Percentiles rank a stretch among this genome's conserved stretches.
phyloP scores from a whole-genome alignment of 1,140 invertebrate species.

The Mizuhopecten yessoensis region DNA sequence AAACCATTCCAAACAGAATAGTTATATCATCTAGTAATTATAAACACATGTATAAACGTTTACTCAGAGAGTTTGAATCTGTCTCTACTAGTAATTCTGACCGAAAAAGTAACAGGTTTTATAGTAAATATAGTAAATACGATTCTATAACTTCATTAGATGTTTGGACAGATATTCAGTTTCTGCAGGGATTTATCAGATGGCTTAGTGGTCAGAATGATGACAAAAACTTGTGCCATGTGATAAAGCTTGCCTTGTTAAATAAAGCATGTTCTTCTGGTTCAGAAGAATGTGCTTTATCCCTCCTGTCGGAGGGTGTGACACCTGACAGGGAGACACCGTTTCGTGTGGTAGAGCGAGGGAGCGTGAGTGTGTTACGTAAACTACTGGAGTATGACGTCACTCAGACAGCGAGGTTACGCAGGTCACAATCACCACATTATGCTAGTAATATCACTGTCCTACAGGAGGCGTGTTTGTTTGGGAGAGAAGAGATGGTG shows the following conservation, averaged over 20 bases:
- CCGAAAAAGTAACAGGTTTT: too few species aligned
- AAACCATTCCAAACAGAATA: not conserved
- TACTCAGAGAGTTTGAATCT: not conserved
- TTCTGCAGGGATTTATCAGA: not conserved
- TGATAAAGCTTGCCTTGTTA: not conserved
- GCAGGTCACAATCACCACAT: not conserved
- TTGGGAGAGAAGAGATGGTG: too few species aligned
- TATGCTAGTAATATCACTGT: not conserved
- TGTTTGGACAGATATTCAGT: not conserved
- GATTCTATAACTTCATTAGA: constrained; percentile 1
- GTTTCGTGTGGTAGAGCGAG: not conserved
- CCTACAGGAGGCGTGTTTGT: too few species aligned
- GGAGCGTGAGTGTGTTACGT: too few species aligned
- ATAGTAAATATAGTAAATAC: too few species aligned
- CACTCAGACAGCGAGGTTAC: too few species aligned
- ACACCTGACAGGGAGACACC: not conserved
- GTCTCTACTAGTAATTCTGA: too few species aligned
- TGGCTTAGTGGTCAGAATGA: not conserved
- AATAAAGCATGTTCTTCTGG: not conserved
- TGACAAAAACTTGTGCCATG: not conserved
- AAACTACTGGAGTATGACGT: too few species aligned
- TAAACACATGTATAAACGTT: not conserved
- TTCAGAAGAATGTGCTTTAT: not conserved
- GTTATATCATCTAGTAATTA: not conserved
- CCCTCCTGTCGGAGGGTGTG: not conserved